Percentiles rank a stretch among this genome's conserved stretches.
These are phyloP conservation scores for Leptura quadrifasciata DNA, from an alignment of 2,888 invertebrate genomes.

Conservation along the genomic window DNA sequence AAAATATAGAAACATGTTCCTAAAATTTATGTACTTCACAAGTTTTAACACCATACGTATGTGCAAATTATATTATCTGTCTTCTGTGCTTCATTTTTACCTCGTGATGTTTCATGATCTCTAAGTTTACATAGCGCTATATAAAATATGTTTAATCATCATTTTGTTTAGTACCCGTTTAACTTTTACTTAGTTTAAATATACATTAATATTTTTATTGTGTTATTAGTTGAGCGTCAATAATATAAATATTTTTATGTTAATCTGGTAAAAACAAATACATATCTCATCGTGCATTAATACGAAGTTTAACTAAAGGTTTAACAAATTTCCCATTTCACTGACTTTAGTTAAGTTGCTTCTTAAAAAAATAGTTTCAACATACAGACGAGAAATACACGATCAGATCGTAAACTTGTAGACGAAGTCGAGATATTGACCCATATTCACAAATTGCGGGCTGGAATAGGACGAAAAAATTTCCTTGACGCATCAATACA, in stretches of 20 bases:
- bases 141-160: background rate
- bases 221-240: background rate
- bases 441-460: too few species aligned
- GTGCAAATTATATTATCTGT: background rate
- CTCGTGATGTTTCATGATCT: background rate
- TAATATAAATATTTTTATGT: background rate
- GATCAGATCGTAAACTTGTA: too few species aligned
- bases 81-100: background rate
- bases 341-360: too few species aligned
- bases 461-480: too few species aligned
- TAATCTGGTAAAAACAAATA: background rate
- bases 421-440: too few species aligned
- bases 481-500: too few species aligned
- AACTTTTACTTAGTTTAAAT: background rate
- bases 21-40: background rate
- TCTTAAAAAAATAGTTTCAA: too few species aligned
- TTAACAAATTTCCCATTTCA: too few species aligned
- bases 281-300: too few species aligned
- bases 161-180: background rate
- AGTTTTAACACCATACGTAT: background rate
- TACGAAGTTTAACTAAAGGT: too few species aligned
- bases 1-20: background rate
- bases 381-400: too few species aligned
- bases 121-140: too few species aligned
- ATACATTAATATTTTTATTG: background rate